Evolutionary conservation across 2,888 invertebrate species (phyloP), one percentile per base, ranked within the genome.

Genomic region (Dolichomitus sp.): DNA sequence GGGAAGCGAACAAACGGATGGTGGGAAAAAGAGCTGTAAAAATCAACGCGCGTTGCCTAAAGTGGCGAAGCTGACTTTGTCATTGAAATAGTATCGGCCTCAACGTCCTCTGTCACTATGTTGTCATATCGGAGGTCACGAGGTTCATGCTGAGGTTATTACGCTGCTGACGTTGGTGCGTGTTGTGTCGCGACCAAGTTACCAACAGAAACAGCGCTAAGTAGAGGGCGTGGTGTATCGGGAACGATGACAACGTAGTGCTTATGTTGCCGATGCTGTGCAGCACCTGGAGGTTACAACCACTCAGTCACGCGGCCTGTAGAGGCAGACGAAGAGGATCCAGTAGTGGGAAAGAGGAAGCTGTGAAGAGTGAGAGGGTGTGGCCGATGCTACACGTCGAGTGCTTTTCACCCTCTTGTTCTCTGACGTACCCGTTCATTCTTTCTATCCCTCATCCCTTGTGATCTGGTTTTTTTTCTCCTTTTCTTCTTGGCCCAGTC

Each of bases 291-390:
- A 85, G 81, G 84, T 87, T 85, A 86, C 87, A 86, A 81, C 84
- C 89, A 89, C 88, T 90, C 87, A 70, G 89, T 88, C 89, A 90
- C 88, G 88, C 84, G 85, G 84, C 78, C 42, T 1, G 42, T 5
- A 23, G 42, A 27, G 45, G 23, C 45, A 42, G 42, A 65, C 27
- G 37, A 48, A 63, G 76, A 68, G 57, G 48, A 23, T 9, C 63
- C 54, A 69, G n/a, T 40, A 66, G 59, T 69, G 54, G 73, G 50
- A 45, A 45, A 68, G 77, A 68, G 57, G 78, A 70, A 50, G 79
- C 73, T 69, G 68, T 33, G 76, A 68, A 75, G 82, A 88, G 83
- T 78, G 81, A 80, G 87, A 87, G 86, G 87, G 86, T 87, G 74
- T 65, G 80, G 80, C 72, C 57, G 74, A 87, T 86, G 87, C 82